phyloP scores from a whole-genome alignment of 2,797 vertebrate species.

The Channallabes apus region DNA sequence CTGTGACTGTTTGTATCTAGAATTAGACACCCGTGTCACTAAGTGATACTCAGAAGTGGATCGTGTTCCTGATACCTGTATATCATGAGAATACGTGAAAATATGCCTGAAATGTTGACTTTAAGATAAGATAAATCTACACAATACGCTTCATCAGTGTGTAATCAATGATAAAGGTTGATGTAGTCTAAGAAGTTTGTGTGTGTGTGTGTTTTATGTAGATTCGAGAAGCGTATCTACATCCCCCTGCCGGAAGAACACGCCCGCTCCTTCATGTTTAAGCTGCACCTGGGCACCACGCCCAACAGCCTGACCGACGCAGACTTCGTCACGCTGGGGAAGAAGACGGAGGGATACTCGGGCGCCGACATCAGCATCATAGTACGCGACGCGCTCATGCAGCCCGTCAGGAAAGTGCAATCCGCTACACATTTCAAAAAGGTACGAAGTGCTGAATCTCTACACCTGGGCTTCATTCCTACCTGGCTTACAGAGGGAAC shows the following conservation, averaged over 20 bases:
- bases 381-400: constrained; percentile 97
- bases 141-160: too few relatives aligned
- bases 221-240: constrained; percentile 99
- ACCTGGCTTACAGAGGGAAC: neutral
- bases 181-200: neutral
- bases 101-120: too few relatives aligned
- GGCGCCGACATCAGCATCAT: constrained; percentile 94
- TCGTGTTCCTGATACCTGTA: too few relatives aligned
- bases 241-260: constrained; percentile 96
- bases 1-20: neutral
- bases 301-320: constrained; percentile 79
- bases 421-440: constrained; percentile 96
- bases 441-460: constrained; percentile 66
- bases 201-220: constrained; percentile 59
- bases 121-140: too few relatives aligned
- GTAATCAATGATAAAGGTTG: neutral
- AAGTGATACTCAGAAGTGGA: neutral
- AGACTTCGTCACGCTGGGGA: constrained; percentile 86
- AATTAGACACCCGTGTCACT: neutral
- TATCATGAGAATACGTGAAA: too few relatives aligned
- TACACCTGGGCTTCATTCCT: neutral
- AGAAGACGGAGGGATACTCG: constrained; percentile 89
- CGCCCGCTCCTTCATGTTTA: constrained; percentile 92
- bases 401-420: constrained; percentile 96
- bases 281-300: constrained; percentile 88